Evolutionary conservation across 1,140 invertebrate genomes (phyloP).

Genomic region (Andricus grossulariae): DNA sequence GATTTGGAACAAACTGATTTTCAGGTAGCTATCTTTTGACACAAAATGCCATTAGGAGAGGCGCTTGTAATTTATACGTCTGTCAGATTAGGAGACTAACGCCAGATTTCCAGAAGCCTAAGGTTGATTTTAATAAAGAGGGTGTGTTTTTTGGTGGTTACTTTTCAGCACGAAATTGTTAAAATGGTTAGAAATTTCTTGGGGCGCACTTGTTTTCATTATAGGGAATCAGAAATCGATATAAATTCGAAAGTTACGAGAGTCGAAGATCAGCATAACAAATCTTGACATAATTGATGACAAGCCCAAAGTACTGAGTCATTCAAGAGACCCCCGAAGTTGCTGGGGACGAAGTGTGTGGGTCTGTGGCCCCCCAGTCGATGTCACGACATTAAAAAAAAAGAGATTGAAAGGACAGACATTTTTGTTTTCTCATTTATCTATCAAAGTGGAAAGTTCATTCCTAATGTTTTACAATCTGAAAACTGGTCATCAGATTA

Average conservation of each 20-base stretch:
- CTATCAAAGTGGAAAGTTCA: not conserved
- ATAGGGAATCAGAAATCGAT: conserved; percentile 12
- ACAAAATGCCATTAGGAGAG: conserved; percentile 1
- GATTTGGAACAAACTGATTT: not conserved
- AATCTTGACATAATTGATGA: conserved; percentile 30
- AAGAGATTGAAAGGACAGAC: not conserved
- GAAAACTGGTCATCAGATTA: too few relatives aligned
- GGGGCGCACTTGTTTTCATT: not conserved
- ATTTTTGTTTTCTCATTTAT: not conserved
- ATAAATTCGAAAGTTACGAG: not conserved
- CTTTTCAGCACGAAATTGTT: not conserved
- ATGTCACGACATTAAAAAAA: conserved; percentile 2
- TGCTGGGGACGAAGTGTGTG: not conserved
- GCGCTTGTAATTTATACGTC: conserved; percentile 2
- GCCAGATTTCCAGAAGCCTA: not conserved
- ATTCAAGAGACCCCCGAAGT: conserved; percentile 7
- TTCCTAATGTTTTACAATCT: not conserved
- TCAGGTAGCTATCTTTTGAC: not conserved
- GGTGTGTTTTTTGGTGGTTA: not conserved
- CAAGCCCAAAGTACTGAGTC: conserved; percentile 21
- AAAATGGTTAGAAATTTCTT: not conserved
- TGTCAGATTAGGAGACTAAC: not conserved
- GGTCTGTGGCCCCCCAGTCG: not conserved
- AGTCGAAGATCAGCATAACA: conserved; percentile 23
- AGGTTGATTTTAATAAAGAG: not conserved